These are phyloP conservation scores for Oscheius sp. DNA, from an alignment of 2,888 invertebrate genomes.

Conservation along the genomic window DNA sequence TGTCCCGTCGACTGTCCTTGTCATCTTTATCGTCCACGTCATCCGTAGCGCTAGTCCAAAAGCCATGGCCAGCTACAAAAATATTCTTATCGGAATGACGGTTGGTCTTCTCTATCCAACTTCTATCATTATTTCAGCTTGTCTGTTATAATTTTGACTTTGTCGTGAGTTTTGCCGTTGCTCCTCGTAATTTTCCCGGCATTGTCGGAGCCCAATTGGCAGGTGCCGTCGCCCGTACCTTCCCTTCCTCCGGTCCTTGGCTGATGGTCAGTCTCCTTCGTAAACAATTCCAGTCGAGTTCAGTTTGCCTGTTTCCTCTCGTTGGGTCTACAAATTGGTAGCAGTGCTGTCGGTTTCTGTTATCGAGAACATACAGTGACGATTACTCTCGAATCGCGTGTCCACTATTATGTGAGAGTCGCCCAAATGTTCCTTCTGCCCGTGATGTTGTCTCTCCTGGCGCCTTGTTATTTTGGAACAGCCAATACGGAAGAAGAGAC, in stretches of 20 bases:
- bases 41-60: slow-evolving; percentile 1
- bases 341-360: not conserved
- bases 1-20: slow-evolving; percentile 1
- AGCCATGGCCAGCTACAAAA: slow-evolving; percentile 6
- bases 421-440: not conserved
- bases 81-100: not conserved
- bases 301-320: not conserved
- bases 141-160: slow-evolving; percentile 21
- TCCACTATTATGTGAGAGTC: not conserved
- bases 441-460: not conserved
- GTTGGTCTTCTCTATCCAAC: not conserved
- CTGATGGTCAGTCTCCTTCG: not conserved
- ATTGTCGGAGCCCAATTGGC: slow-evolving; percentile 10
- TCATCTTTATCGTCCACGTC: not conserved
- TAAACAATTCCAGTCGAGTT: too few relatives aligned
- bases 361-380: slow-evolving; percentile 7
- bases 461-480: not conserved
- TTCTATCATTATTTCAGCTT: not conserved
- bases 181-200: not conserved
- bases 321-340: not conserved
- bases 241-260: not conserved
- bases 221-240: not conserved
- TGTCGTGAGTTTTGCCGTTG: slow-evolving; percentile 8
- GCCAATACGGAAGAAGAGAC: not conserved
- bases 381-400: not conserved